Evolutionary conservation across 2,797 vertebrate genomes (phyloP), one percentile per base, ranked within the genome.

Genomic region (Chromobotia macracanthus): DNA sequence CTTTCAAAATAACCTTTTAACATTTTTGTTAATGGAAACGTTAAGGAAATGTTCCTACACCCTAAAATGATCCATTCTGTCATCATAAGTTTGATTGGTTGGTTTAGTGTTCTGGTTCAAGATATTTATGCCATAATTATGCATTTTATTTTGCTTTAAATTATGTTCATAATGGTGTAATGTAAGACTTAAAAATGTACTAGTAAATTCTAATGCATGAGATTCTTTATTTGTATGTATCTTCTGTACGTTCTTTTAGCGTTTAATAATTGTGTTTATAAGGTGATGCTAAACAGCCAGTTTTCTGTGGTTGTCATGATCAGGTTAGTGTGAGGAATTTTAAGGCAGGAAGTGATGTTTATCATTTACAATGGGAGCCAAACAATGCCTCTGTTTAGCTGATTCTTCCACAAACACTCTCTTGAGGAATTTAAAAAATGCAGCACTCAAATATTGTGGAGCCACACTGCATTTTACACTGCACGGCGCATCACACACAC

Each of bases 401-500:
- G 63, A 79, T 74, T 80, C 75, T 75, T 67, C 65, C 55, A 61
- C 56, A 71, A 78, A 82, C 70, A 78, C 55, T 72, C 73, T 65
- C 71, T 56, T 51, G 44, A 82, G 78, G 82, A 76, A 85, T 86
- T 65, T 58, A 1, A 82, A 35, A 80, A 82, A 85, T 86, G 77
- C 74, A 31, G 56, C 64, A 58, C 58, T 80, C 69, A 72, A 80
- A 31, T 50, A 73, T 51, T 9, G 67, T 13, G 23, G 63, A 31
- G 21, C 23, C 53, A 21, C 3, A 61, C 66, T 50, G 19, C 38
- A 53, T 71, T 25, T 61, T 16, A 51, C 79, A 48, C 35, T 16
- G 77, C 9, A 6, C 58, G 44, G 21, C 58, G 15, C 12, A 25
- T 25, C 60, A 72, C 3, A 53, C n/a, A n/a, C 2, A 5, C 60